Evolutionary conservation across 2,888 invertebrate species (phyloP).

Genomic region (Drosophila leonis): DNA sequence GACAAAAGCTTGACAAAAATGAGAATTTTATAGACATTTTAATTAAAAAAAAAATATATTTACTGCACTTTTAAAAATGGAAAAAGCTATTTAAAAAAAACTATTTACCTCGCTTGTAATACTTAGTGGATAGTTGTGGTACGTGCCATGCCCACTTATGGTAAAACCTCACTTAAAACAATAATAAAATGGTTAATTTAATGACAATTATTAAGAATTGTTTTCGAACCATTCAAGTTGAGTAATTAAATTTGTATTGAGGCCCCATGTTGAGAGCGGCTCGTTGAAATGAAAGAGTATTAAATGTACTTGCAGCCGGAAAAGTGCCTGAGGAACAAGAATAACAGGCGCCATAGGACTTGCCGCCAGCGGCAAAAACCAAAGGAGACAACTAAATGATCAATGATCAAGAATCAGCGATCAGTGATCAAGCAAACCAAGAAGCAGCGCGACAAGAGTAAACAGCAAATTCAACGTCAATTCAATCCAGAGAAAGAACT

Average conservation of each 20-base stretch:
- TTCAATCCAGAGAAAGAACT: neutral
- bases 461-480: neutral
- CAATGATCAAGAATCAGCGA: constrained; percentile 29
- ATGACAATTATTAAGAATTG: constrained; percentile 2
- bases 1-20: neutral
- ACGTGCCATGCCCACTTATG: neutral
- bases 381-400: constrained; percentile 8
- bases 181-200: neutral
- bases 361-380: neutral
- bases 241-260: constrained; percentile 24
- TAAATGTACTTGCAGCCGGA: constrained; percentile 49
- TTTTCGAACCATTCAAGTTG: constrained; percentile 20
- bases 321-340: constrained; percentile 58
- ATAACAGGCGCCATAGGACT: constrained; percentile 3
- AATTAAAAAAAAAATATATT: neutral
- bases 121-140: neutral
- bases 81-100: neutral
- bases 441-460: neutral
- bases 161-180: neutral
- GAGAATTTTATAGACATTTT: neutral
- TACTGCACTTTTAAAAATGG: neutral
- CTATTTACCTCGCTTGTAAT: neutral
- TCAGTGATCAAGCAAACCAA: constrained; percentile 20
- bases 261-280: constrained; percentile 1
- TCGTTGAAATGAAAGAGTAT: constrained; percentile 18